Evolutionary conservation across 2,113 vertebrate species (phyloP), one percentile per base, ranked within the genome.

Genomic region (Psammodynastes pulverulentus): DNA sequence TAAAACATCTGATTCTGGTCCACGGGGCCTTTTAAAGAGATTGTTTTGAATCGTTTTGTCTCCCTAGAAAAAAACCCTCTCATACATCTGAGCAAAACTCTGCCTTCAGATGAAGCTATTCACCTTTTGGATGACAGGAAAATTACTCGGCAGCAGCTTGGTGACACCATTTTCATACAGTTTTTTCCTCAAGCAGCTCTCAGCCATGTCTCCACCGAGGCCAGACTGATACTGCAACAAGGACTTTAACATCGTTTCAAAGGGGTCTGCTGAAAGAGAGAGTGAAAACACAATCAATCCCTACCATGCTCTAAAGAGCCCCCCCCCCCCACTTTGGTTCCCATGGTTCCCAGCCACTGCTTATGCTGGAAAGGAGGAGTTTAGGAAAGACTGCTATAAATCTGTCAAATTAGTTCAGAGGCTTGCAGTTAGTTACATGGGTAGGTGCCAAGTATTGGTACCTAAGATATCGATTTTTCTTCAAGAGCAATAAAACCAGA

Each of bases 191-290:
- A 98, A 92, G 54, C 98, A 94, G 1, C 95, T 97, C 95, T 99
- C 98, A 0, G 94, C 96, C 54, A 96, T 95, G 62, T 97, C 98
- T 0, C 96, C 97, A 58, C 96, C 97, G 84, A 97, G 93, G 52
- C 97, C 98, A 0, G 98, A 98, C 86, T 98, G 98, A 97, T 99
- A 99, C 12, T 98, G 98, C 72, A 99, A 95, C 96, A 99, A 97
- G 5, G 99, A 99, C 96, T 99, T 99, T 86, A 99, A 97, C 98
- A 99, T 99, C 1, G 98, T 99, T 96, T 99, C 99, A 97, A 99
- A 99, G n/a, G 98, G 98, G 97, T 99, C 98, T 56, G 97, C 99
- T 99, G 93, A 49, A 86, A 91, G 84, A 86, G 45, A 58, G 23
- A 46, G 43, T 17, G 6, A 34, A 23, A 43, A 97, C 87, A 26